Base-by-base conservation (phyloP, 2,888 invertebrate genomes). In the Noctua fimbriata region DNA sequence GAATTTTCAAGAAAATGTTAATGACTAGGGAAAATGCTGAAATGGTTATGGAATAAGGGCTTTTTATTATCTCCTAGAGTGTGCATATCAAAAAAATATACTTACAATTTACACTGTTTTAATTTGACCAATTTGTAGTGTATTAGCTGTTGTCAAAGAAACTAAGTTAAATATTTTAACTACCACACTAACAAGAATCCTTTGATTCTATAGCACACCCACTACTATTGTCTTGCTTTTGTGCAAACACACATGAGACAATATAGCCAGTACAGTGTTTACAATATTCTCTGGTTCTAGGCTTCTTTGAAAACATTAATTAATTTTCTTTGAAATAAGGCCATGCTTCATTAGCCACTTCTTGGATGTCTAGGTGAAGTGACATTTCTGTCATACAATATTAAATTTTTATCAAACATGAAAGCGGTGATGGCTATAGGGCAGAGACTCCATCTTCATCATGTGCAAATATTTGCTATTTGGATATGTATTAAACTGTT, bases 261-360 rank as follows among this genome's bases (percentile, higher is more conserved):
- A 44, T 65, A 82, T 16, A 58, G 41, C 41, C 63, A 58, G 32
- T 69, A 24, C 36, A 65, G 49, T 83, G 82, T 69, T 83, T 83
- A 83, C 82, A 79, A 58, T 78, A 65, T 65, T 78, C 73, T 79
- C 69, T 60, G 52, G 69, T 73, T 66, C 73, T 79, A 69, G 49
- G 49, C 41, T 69, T 83, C 72, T 49, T 44, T 63, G 83, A 83
- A 82, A 73, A 69, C 82, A 79, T 65, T 65, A 28, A 75, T 75
- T 69, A 52, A 69, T 82, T 76, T 81, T 82, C 66, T 66, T 65
- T 82, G 41, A 82, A 77, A 28, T 82, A 70, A 63, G 32, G 32
- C 44, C 67, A 55, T 32, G 16, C 52, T 32, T 49, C 32, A 44
- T 44, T 65, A 44, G 3, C 69, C 24, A 73, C 24, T 70, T 73